Conservation (phyloP, 2,888 invertebrate genomes). For the Campopleginae sp. region DNA sequence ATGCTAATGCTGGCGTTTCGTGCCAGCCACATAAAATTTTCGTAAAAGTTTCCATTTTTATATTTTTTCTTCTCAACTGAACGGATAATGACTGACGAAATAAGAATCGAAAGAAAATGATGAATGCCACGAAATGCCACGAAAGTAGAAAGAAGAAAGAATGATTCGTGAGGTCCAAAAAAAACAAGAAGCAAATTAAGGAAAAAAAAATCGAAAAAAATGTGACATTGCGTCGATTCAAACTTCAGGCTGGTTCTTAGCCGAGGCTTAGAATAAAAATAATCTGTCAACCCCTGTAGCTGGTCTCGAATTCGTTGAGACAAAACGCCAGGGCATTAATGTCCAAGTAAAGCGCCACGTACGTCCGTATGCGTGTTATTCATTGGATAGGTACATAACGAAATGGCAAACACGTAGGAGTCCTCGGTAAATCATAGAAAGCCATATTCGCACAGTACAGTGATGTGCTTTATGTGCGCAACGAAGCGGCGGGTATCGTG, state of each 20-base stretch:
- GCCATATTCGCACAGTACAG: conserved; percentile 20
- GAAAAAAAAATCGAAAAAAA: no score
- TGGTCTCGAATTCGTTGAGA: neutral
- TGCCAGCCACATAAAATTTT: neutral
- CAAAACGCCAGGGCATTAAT: conserved; percentile 16
- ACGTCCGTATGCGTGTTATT: neutral
- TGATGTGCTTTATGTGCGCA: conserved; percentile 41
- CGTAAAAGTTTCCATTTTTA: neutral
- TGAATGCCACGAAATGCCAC: no score
- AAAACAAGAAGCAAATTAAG: no score
- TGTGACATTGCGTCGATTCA: no score
- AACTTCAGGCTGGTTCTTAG: no score
- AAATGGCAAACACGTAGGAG: conserved; percentile 35
- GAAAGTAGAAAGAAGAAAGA: no score
- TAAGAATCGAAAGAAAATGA: no score
- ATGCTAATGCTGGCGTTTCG: neutral
- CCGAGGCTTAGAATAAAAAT: no score
- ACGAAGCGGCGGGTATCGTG: conserved; percentile 9
- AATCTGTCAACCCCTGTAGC: neutral
- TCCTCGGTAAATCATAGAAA: conserved; percentile 61
- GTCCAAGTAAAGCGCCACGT: neutral
- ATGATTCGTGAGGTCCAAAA: no score
- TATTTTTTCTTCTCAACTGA: neutral
- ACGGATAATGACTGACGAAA: neutral
- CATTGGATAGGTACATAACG: conserved; percentile 14